Evolutionary conservation across 2,113 vertebrate genomes (phyloP), one percentile per base, ranked within the genome.

Genomic region (Monopterus albus): DNA sequence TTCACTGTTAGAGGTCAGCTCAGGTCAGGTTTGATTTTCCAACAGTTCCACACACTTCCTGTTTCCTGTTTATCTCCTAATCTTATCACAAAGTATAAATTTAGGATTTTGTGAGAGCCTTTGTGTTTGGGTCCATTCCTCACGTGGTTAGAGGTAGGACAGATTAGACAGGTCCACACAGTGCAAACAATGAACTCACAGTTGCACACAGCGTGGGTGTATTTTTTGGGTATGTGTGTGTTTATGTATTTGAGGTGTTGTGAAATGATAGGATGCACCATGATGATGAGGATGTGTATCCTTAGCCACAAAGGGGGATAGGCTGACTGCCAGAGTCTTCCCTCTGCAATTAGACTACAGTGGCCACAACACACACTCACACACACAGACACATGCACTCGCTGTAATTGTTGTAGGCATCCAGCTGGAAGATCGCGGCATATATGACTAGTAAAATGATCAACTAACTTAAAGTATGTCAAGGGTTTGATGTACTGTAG

Each of bases 11-110:
- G n/a, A n/a, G n/a, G n/a, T n/a, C n/a, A n/a, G n/a, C n/a, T n/a
- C n/a, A n/a, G n/a, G n/a, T n/a, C n/a, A n/a, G n/a, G n/a, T 25
- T 39, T n/a, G 38, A 29, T 50, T 42, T 72, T 56, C 79, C 82
- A 81, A 86, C 72, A 67, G 46, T 70, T 71, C 59, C 51, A 49
- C 72, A 63, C 46, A 72, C 76, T 85, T 90, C 87, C 87, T 90
- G 80, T 78, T 89, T 90, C 85, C 86, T 85, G 81, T 79, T 77
- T 39, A 62, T 55, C 57, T 64, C 60, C 52, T 11, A 31, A 43
- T 53, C 64, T 84, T 88, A 87, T 88, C 84, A 45, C 35, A 36
- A 29, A 17, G 56, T 65, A 20, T 85, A 72, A 74, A 80, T 87
- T 52, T 66, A 64, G 72, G 51, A 8, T 42, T 31, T 4, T 28